Evolutionary conservation across 1,140 invertebrate genomes (phyloP).

Genomic region (Phortica variegata): DNA sequence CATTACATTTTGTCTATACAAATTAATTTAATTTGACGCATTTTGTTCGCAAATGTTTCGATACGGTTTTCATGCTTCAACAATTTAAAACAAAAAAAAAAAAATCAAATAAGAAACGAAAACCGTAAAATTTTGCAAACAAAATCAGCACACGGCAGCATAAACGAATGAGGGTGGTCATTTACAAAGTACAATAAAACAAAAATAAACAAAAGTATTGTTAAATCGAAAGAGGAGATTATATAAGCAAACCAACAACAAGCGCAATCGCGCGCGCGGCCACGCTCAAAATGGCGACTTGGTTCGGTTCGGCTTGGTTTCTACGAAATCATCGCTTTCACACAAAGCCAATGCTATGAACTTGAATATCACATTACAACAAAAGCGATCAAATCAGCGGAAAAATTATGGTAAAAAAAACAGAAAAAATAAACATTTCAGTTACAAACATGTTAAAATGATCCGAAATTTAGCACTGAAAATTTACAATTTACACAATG

Average conservation of each 20-base stretch:
- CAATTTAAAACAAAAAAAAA: constrained; percentile 33
- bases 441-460: constrained; percentile 13
- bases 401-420: background rate
- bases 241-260: constrained; percentile 5
- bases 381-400: constrained; percentile 10
- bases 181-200: background rate
- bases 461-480: constrained; percentile 26
- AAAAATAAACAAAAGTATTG: background rate
- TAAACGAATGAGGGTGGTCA: constrained; percentile 7
- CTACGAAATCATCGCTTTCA: constrained; percentile 30
- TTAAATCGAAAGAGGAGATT: background rate
- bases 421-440: constrained; percentile 1
- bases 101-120: constrained; percentile 11
- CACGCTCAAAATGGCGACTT: constrained; percentile 30
- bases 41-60: constrained; percentile 2
- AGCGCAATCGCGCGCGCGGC: constrained; percentile 9
- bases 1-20: constrained; percentile 29
- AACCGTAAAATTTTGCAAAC: constrained; percentile 25
- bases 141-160: constrained; percentile 24
- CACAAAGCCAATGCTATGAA: constrained; percentile 52
- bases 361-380: constrained; percentile 55
- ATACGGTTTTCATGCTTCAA: constrained; percentile 39
- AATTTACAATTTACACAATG: constrained; percentile 21
- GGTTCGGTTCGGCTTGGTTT: constrained; percentile 22
- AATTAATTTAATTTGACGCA: constrained; percentile 37